Evolutionary conservation across 2,797 vertebrate genomes (phyloP).

Genomic region (Brachyrhaphis roseni): DNA sequence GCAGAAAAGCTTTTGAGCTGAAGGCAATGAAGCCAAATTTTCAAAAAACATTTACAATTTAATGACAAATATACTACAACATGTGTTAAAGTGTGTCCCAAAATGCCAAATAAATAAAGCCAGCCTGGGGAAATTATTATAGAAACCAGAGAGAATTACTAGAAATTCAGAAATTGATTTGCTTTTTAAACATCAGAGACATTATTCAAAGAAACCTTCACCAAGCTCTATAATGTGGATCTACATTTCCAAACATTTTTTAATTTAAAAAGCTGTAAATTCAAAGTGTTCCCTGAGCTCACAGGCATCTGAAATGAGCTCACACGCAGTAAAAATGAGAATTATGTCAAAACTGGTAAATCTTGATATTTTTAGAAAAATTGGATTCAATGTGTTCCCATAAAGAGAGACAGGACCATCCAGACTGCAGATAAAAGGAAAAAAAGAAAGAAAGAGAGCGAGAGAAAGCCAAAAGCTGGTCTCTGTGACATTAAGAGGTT

Average conservation of each 20-base stretch:
- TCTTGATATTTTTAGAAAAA: neutral
- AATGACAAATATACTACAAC: neutral
- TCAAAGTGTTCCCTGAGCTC: neutral
- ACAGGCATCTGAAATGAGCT: neutral
- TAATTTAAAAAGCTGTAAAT: neutral
- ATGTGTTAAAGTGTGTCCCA: neutral
- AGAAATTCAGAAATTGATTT: neutral
- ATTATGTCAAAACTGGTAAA: neutral
- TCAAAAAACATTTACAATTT: neutral
- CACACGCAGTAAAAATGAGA: neutral
- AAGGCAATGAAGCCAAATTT: neutral
- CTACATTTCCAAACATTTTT: neutral
- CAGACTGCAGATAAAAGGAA: neutral
- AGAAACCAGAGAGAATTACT: constrained; percentile 4
- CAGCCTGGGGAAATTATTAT: neutral
- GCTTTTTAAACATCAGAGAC: neutral
- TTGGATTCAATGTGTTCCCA: neutral
- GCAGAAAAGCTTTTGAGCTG: neutral
- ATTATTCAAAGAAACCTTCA: neutral
- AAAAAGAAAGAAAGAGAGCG: neutral
- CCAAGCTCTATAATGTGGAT: neutral
- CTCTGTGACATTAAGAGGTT: neutral
- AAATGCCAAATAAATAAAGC: neutral
- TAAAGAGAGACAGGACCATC: neutral
- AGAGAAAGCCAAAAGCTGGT: neutral